phyloP scores from a whole-genome alignment of 2,797 vertebrate species.

The Sebastes minor region DNA sequence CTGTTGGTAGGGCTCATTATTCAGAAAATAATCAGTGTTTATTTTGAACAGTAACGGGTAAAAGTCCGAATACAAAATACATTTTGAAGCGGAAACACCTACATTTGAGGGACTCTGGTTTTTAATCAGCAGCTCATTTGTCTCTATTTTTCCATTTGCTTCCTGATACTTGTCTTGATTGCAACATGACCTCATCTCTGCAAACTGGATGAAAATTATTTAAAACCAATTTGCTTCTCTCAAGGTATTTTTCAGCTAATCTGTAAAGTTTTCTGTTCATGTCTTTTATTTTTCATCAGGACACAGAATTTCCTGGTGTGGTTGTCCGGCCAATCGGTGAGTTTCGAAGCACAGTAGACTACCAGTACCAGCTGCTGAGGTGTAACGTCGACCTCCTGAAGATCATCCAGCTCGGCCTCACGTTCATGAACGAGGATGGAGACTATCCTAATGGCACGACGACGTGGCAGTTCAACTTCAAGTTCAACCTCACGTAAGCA shows the following conservation, averaged over 20 bases:
- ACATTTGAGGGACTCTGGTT: too few relatives aligned
- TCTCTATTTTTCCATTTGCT: too few relatives aligned
- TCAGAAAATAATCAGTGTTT: too few relatives aligned
- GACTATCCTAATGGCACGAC: conserved; percentile 94
- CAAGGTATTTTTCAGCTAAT: not conserved
- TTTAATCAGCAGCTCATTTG: too few relatives aligned
- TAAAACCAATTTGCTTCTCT: not conserved
- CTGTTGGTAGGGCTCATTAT: too few relatives aligned
- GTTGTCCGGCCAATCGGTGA: conserved; percentile 96
- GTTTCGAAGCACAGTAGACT: conserved; percentile 97
- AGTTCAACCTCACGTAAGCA: conserved; percentile 97
- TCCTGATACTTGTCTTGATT: not conserved
- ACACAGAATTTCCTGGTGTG: conserved; percentile 97
- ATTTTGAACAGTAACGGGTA: too few relatives aligned
- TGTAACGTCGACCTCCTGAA: conserved; percentile 98
- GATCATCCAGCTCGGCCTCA: conserved; percentile 97
- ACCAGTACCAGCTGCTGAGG: conserved; percentile 96
- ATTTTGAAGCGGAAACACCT: too few relatives aligned
- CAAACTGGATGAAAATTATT: not conserved
- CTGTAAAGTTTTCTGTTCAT: not conserved
- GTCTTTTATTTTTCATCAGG: conserved; percentile 74
- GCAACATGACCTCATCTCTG: too few relatives aligned
- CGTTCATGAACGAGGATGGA: conserved; percentile 97
- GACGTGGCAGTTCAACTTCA: conserved; percentile 99
- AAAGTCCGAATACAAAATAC: too few relatives aligned